Base-by-base conservation (phyloP, 2,797 vertebrate species). In the Hippocampus kuda region DNA sequence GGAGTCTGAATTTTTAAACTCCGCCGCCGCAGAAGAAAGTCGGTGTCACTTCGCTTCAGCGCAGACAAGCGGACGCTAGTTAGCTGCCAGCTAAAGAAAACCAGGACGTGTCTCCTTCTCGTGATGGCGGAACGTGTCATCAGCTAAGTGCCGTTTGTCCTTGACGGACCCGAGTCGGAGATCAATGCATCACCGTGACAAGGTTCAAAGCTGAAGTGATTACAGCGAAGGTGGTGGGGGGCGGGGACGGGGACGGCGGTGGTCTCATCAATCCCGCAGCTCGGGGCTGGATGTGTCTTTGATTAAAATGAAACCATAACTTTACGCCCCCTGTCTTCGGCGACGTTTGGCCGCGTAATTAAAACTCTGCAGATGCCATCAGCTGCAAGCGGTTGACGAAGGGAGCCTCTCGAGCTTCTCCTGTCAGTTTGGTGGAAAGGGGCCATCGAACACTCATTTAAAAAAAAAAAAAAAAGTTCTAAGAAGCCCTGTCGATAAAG, bases 271-370 rank as follows among this genome's bases (percentile, higher is more conserved):
- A 76, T 76, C 68, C 71, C 67, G 34, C 68, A 66, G 63, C 57
- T 41, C 38, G 65, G 64, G 68, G 42, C 66, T 63, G 68, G 72
- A 71, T 72, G 68, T 11, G 20, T 64, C 61, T 63, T 42, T 44
- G 38, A 64, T 64, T 64, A 64, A 41, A 64, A 64, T 42, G 75
- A 74, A 87, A 86, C 76, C 74, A 79, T 75, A 76, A 76, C 75
- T 34, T 38, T 34, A 34, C 27, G 30, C 59, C 59, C 57, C 56
- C 56, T 5, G 59, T 34, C 59, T 7, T 38, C 7, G 34, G 16
- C 16, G 7, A 20, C 7, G 15, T 60, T 34, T 6, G 16, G 57
- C 27, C 27, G 5, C 27, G 27, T 60, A 60, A 34, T 60, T 60
- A 60, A 60, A 27, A 60, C 59, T 12, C 24, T 34, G 16, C 59